Evolutionary conservation across 2,797 vertebrate genomes (phyloP).

Genomic region (Malacoctenus gilli): DNA sequence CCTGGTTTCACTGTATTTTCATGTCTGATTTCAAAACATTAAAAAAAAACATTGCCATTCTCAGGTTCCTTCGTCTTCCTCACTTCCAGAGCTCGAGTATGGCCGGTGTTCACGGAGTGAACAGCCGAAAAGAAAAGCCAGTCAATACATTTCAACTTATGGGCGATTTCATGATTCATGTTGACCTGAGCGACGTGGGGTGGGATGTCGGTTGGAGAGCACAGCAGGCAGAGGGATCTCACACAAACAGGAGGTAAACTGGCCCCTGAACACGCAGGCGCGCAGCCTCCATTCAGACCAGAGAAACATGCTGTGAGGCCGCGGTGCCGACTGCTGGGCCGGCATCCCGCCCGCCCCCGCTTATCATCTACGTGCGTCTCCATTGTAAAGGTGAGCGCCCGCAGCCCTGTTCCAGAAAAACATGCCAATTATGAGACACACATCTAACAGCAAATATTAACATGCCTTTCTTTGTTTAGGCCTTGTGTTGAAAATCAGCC

Average conservation of each 20-base stretch:
- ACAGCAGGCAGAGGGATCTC: conserved; percentile 23
- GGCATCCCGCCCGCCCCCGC: conserved; percentile 13
- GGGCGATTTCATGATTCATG: conserved; percentile 16
- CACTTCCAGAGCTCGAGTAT: too few relatives aligned
- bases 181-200: conserved; percentile 35
- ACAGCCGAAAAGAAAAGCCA: conserved; percentile 2
- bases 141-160: conserved; percentile 16
- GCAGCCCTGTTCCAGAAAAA: not conserved
- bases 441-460: not conserved
- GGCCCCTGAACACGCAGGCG: conserved; percentile 25
- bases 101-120: too few relatives aligned
- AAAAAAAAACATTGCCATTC: too few relatives aligned
- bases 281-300: conserved; percentile 27
- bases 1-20: too few relatives aligned
- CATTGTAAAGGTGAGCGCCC: conserved; percentile 8
- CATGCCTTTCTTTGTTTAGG: not conserved
- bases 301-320: conserved; percentile 35
- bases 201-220: conserved; percentile 24
- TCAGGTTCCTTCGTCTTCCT: too few relatives aligned
- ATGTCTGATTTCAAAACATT: too few relatives aligned
- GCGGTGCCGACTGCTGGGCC: conserved; percentile 29
- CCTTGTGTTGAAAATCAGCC: conserved; percentile 21
- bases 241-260: conserved; percentile 36
- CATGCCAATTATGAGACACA: not conserved
- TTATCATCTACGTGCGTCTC: conserved; percentile 15